phyloP scores from a whole-genome alignment of 2,888 invertebrate genomes.

The Nesidiocoris tenuis region DNA sequence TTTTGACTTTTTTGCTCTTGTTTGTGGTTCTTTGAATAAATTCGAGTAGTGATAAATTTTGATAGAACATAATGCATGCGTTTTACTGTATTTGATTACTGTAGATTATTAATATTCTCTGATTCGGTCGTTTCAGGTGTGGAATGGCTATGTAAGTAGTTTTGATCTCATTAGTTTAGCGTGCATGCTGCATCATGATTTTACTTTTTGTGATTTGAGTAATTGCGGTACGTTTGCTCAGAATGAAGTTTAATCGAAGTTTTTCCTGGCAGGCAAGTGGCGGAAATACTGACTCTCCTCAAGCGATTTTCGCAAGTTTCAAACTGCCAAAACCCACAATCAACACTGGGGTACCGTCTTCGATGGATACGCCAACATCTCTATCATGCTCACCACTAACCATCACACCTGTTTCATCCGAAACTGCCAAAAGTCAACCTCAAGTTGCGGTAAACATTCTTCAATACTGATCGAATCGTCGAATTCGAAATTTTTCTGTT shows the following conservation, averaged over 20 bases:
- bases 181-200: neutral
- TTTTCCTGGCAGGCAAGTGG: conserved; percentile 53
- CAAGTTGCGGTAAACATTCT: conserved; percentile 14
- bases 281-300: conserved; percentile 65
- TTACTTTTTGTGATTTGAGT: conserved; percentile 7
- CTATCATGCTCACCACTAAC: conserved; percentile 46
- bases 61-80: too few species aligned
- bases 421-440: conserved; percentile 1
- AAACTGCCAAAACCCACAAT: conserved; percentile 72
- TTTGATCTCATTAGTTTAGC: neutral
- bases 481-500: neutral
- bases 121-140: conserved; percentile 59
- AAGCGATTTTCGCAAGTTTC: conserved; percentile 90
- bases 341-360: conserved; percentile 23
- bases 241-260: conserved; percentile 7
- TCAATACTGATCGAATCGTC: neutral
- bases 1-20: too few species aligned
- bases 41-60: too few species aligned
- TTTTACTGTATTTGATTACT: neutral
- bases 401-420: conserved; percentile 51
- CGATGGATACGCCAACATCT: conserved; percentile 31
- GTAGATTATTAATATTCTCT: conserved; percentile 39
- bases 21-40: too few species aligned
- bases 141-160: conserved; percentile 74
- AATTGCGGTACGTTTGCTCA: neutral